Evolutionary conservation across 2,888 invertebrate genomes (phyloP).

Genomic region (Drosophila fungiperda): DNA sequence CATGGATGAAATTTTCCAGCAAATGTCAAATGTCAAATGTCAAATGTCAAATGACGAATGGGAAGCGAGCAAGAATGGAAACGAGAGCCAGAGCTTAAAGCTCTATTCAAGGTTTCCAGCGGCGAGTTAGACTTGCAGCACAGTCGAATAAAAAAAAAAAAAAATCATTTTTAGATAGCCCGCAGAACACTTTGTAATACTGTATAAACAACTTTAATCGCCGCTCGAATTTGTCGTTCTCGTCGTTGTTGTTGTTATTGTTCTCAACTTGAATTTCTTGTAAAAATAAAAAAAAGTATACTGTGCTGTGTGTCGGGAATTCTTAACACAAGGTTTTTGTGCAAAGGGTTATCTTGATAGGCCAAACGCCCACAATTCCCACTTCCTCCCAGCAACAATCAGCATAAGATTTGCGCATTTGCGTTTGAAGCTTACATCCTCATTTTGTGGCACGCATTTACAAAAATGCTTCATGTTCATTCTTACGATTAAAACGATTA

Average conservation of each 20-base stretch:
- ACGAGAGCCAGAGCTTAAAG: conserved; percentile 23
- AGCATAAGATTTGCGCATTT: conserved; percentile 29
- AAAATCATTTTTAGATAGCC: conserved; percentile 38
- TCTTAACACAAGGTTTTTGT: conserved; percentile 42
- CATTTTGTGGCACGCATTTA: conserved; percentile 11
- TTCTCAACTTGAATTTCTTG: conserved; percentile 21
- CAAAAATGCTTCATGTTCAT: conserved; percentile 5
- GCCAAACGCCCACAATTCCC: conserved; percentile 6
- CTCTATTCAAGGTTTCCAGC: conserved; percentile 12
- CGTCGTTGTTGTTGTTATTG: conserved; percentile 16
- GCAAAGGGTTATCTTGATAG: conserved; percentile 17
- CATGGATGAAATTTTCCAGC: conserved; percentile 19
- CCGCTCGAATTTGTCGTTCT: conserved; percentile 22
- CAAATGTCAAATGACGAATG: conserved; percentile 2
- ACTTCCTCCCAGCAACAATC: conserved; percentile 34
- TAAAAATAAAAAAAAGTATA: conserved; percentile 1
- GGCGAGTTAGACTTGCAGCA: background rate
- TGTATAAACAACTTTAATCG: conserved; percentile 43
- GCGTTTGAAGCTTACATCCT: conserved; percentile 7
- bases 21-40: conserved; percentile 10
- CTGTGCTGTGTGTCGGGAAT: conserved; percentile 19
- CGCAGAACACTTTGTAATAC: conserved; percentile 2
- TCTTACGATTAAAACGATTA: background rate
- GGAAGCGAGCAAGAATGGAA: background rate
- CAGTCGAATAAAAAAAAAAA: conserved; percentile 5